These are phyloP conservation scores for Phyllostomus discolor DNA, from an alignment of 2,113 vertebrate species.

Conservation along the genomic window DNA sequence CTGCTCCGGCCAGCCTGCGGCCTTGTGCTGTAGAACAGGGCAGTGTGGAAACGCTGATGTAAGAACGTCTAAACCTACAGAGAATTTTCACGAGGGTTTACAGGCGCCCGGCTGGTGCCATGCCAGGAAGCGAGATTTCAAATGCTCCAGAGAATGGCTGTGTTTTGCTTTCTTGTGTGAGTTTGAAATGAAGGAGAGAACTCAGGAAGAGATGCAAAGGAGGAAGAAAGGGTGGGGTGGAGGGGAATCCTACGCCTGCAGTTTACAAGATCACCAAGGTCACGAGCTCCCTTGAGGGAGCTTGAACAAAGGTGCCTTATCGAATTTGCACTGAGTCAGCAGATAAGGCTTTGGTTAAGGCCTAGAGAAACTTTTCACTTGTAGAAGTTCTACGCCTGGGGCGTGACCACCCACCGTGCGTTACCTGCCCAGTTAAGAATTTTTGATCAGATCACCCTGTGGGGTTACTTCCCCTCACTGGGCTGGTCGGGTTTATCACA, in stretches of 20 bases:
- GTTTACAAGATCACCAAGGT: not conserved
- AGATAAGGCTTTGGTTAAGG: not conserved
- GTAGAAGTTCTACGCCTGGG: not conserved
- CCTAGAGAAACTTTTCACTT: not conserved
- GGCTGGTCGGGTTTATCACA: not conserved
- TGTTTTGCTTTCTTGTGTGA: not conserved
- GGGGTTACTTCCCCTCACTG: not conserved
- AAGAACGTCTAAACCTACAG: not conserved
- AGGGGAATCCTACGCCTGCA: not conserved
- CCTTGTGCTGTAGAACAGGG: rapidly evolving
- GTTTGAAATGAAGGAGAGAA: not conserved
- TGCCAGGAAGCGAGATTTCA: not conserved
- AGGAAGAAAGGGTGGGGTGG: not conserved
- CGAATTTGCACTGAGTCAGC: not conserved
- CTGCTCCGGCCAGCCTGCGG: not conserved
- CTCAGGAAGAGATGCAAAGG: rapidly evolving
- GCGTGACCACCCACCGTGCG: not conserved
- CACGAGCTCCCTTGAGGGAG: not conserved
- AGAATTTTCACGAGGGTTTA: not conserved
- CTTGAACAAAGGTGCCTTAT: not conserved
- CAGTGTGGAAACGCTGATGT: not conserved
- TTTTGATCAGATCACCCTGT: not conserved
- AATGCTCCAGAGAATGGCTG: not conserved
- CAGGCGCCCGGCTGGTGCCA: not conserved
- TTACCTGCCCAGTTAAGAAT: not conserved